phyloP scores from a whole-genome alignment of 2,888 invertebrate species.

The Eupithecia centaureata region DNA sequence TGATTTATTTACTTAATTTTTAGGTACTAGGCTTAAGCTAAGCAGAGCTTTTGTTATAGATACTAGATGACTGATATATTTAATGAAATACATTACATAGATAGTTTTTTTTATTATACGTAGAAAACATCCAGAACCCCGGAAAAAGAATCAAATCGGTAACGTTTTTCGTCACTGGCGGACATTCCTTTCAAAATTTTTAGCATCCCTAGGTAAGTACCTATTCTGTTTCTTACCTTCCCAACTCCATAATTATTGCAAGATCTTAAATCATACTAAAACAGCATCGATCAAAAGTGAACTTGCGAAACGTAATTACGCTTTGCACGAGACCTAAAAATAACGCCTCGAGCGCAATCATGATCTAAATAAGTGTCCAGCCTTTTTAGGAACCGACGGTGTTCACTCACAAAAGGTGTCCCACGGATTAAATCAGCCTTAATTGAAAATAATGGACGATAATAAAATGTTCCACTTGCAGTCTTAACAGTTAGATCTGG shows the following conservation, averaged over 20 bases:
- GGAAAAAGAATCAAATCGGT: too few species aligned
- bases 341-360: conserved; percentile 29
- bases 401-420: conserved; percentile 40
- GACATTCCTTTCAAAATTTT: too few species aligned
- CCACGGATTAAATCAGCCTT: conserved; percentile 39
- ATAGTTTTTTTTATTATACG: too few species aligned
- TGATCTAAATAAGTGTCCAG: conserved; percentile 31
- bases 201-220: not conserved
- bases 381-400: conserved; percentile 37
- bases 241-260: not conserved
- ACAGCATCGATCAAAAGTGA: not conserved
- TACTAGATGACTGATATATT: too few species aligned
- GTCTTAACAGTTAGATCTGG: not conserved
- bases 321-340: conserved; percentile 37
- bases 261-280: not conserved
- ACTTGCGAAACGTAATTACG: conserved; percentile 22
- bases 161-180: too few species aligned
- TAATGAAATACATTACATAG: too few species aligned
- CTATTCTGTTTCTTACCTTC: not conserved
- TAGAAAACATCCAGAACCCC: too few species aligned
- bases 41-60: too few species aligned
- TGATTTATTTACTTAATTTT: too few species aligned
- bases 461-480: conserved; percentile 21
- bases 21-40: too few species aligned
- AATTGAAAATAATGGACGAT: conserved; percentile 41